Evolutionary conservation across 1,140 invertebrate genomes (phyloP), one percentile per base, ranked within the genome.

Genomic region (Solen grandis): DNA sequence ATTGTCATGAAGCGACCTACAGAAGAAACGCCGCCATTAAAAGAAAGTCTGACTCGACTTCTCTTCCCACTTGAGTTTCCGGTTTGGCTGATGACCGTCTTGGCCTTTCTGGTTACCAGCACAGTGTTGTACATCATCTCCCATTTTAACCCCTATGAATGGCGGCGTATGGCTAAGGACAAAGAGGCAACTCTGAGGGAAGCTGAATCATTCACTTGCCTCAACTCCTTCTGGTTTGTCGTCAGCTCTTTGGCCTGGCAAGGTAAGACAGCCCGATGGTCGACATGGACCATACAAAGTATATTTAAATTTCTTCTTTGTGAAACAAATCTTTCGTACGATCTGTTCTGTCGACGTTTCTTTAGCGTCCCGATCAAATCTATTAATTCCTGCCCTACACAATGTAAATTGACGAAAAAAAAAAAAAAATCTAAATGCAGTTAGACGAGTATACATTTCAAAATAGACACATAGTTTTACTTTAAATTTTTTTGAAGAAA

Each of bases 91-190:
- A 76, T 89, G 77, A 76, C 89, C 0, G 46, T 87, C 5, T 54
- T 90, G 2, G 85, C 88, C 0, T 90, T 85, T 72, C 36, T 91
- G 19, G 97, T 97, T 2, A 98, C 99, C 3, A 97, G 96, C 89
- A 97, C 98, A 78, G 96, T 98, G 1, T 94, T 99, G 1, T 98
- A 97, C 93, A 95, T 90, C 33, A 87, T 91, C 36, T 99, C 52
- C 14, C 93, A 96, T 86, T 99, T 99, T 92, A 98, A 97, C 5
- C 97, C 98, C 0, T 97, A 98, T 90, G 98, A 99, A 92, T 98
- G 97, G 97, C 94, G 96, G 72, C 95, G 91, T 46, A 91, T 92
- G 85, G 82, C 89, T 62, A 76, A 57, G 27, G 87, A 88, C 54
- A 75, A 82, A 13, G 82, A 87, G 52, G 86, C 87, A 0, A 86